Percentiles rank a stretch among this genome's conserved stretches.
phyloP scores from a whole-genome alignment of 2,113 vertebrate genomes.

The Gnathonemus echidnorhynchus region DNA sequence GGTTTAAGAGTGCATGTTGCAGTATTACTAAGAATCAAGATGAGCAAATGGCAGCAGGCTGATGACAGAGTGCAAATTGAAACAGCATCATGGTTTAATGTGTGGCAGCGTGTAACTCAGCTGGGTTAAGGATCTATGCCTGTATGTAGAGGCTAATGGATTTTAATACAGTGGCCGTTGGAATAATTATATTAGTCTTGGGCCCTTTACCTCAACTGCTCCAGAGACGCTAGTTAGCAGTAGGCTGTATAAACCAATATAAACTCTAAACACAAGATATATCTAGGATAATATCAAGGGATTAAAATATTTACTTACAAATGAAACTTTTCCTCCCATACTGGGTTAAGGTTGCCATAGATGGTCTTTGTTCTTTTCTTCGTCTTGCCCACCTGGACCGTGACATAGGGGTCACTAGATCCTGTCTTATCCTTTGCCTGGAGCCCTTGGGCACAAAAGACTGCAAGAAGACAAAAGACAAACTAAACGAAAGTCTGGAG shows the following conservation, averaged over 20 bases:
- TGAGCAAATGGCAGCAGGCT: background rate
- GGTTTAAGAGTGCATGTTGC: background rate
- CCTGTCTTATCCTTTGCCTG: constrained; percentile 98
- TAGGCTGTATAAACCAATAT: background rate
- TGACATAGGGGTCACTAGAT: constrained; percentile 94
- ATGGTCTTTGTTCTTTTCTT: constrained; percentile 98
- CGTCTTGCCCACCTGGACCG: constrained; percentile 94
- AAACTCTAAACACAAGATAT: background rate
- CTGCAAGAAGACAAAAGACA: constrained; percentile 49
- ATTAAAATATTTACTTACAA: constrained; percentile 72
- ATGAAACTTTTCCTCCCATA: constrained; percentile 97
- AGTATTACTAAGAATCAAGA: background rate
- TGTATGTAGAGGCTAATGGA: background rate
- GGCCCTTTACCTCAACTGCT: background rate
- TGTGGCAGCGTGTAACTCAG: background rate
- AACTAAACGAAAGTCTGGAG: background rate
- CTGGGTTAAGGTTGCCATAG: constrained; percentile 93
- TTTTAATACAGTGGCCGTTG: background rate
- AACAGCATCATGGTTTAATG: background rate
- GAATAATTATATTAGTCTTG: background rate
- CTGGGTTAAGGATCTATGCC: background rate
- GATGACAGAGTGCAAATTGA: background rate
- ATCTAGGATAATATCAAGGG: background rate
- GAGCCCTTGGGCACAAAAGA: constrained; percentile 91
- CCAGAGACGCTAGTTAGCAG: background rate